Percentiles rank a stretch among this genome's conserved stretches.
These are phyloP conservation scores for Vanessa atalanta DNA, from an alignment of 1,140 invertebrate genomes.

Conservation along the genomic window DNA sequence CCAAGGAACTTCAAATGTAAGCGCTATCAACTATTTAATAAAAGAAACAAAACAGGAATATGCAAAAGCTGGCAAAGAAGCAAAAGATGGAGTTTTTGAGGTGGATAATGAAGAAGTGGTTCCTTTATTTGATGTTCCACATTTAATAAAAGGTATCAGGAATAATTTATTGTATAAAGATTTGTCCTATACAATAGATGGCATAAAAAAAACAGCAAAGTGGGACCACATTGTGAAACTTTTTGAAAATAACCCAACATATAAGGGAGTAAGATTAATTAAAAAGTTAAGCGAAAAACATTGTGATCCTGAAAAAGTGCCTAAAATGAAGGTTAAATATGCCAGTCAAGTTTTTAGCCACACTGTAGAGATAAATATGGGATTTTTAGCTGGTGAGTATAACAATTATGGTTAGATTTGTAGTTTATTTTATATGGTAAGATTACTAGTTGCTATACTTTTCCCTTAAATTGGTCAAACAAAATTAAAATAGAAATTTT, in stretches of 20 bases:
- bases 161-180: slow-evolving; percentile 6
- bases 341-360: slow-evolving; percentile 1
- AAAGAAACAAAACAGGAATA: slow-evolving; percentile 8
- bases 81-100: not conserved
- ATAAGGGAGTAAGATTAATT: not conserved
- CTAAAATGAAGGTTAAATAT: slow-evolving; percentile 2
- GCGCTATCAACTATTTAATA: slow-evolving; percentile 39
- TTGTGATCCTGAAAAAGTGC: slow-evolving; percentile 1
- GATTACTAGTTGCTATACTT: slow-evolving; percentile 1
- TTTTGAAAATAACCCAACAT: slow-evolving; percentile 1
- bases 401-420: slow-evolving; percentile 2
- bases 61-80: not conserved
- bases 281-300: not conserved
- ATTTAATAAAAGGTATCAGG: slow-evolving; percentile 2
- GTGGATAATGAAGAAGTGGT: not conserved
- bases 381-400: slow-evolving; percentile 3
- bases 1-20: slow-evolving; percentile 40
- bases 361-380: slow-evolving; percentile 1
- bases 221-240: slow-evolving; percentile 1
- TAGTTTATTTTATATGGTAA: slow-evolving; percentile 6
- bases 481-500: slow-evolving; percentile 5
- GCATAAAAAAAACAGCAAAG: slow-evolving; percentile 3
- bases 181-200: slow-evolving; percentile 1
- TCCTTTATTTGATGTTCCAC: slow-evolving; percentile 1
- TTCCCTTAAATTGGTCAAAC: slow-evolving; percentile 1